A percentile compares a stretch with the other conserved stretches of the same genome.
These are phyloP conservation scores for Muscina levida DNA, from an alignment of 2,888 invertebrate genomes.

Conservation along the genomic window DNA sequence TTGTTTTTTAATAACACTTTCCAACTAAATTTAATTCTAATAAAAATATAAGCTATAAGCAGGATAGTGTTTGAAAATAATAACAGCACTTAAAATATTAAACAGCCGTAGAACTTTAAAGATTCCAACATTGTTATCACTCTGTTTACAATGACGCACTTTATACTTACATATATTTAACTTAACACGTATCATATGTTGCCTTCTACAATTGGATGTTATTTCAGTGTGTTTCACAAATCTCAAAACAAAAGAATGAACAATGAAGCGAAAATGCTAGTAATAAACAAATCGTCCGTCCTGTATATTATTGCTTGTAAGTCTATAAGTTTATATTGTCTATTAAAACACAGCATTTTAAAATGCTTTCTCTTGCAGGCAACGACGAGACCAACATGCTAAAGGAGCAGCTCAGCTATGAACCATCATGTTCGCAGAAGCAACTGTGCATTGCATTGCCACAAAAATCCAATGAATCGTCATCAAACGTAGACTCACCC, in stretches of 20 bases:
- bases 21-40: too few species aligned
- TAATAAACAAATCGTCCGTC: conserved; percentile 58
- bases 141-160: too few species aligned
- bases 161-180: too few species aligned
- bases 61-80: too few species aligned
- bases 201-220: conserved; percentile 2
- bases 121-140: too few species aligned
- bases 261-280: conserved; percentile 30
- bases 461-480: conserved; percentile 72
- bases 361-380: conserved; percentile 76
- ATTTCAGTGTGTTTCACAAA: not conserved
- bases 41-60: too few species aligned
- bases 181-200: too few species aligned
- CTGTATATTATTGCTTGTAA: conserved; percentile 75
- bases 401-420: conserved; percentile 70
- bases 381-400: conserved; percentile 69
- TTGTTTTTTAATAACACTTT: too few species aligned
- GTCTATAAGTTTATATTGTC: conserved; percentile 72
- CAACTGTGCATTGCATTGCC: conserved; percentile 68
- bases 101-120: too few species aligned
- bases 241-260: conserved; percentile 39
- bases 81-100: too few species aligned
- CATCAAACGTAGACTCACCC: conserved; percentile 58
- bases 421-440: conserved; percentile 70
- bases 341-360: conserved; percentile 76